A percentile compares a stretch with the other conserved stretches of the same genome.
Conservation (phyloP, 2,113 vertebrate species). For the Xenus cinereus region DNA sequence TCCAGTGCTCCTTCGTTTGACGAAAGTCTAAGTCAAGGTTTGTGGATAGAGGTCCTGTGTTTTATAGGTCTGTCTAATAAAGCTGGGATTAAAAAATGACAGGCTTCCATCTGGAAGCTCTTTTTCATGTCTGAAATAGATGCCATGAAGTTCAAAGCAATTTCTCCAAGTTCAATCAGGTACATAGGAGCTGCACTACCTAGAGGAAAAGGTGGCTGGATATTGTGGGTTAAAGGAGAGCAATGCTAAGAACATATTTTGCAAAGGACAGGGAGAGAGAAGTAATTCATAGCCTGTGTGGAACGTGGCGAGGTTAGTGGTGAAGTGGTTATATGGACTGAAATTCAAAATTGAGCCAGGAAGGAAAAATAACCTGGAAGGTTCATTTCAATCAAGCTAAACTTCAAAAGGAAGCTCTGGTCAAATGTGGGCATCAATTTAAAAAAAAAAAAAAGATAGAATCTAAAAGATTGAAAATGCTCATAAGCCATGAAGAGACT, state of each 20-base stretch:
- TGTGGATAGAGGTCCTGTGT: neutral
- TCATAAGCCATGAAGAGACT: neutral
- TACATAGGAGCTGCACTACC: neutral
- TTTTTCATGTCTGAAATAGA: neutral
- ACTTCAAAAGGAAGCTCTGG: neutral
- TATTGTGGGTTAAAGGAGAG: neutral
- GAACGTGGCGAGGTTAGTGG: neutral
- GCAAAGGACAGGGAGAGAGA: neutral
- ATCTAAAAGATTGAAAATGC: neutral
- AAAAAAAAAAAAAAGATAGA: neutral
- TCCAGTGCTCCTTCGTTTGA: neutral
- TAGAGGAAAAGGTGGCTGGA: neutral
- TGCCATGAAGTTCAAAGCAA: neutral
- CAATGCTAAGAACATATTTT: neutral
- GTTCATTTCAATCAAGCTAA: neutral
- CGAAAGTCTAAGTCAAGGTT: neutral
- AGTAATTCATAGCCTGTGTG: neutral
- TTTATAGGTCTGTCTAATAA: neutral
- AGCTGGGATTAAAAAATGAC: neutral
- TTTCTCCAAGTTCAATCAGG: neutral
- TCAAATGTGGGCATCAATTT: neutral
- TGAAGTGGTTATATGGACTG: neutral
- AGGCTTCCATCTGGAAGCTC: neutral
- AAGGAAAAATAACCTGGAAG: neutral
- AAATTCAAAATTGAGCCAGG: neutral